phyloP scores from a whole-genome alignment of 2,797 vertebrate genomes.

The Pangasius djambal region DNA sequence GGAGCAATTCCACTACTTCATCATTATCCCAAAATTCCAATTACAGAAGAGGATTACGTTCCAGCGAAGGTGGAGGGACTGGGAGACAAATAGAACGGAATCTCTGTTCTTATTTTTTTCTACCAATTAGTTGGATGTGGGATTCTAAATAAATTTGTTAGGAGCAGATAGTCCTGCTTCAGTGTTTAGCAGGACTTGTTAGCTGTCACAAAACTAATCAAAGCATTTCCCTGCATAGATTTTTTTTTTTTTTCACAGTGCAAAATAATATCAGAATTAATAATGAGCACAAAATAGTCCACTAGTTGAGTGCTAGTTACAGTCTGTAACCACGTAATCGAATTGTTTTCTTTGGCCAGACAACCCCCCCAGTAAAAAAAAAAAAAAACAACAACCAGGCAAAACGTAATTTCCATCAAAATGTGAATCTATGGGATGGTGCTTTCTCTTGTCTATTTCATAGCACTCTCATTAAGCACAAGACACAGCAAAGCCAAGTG shows the following conservation, averaged over 20 bases:
- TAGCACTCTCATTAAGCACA: neutral
- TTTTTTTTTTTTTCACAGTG: neutral
- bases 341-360: neutral
- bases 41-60: conserved; percentile 28
- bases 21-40: conserved; percentile 28
- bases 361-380: neutral
- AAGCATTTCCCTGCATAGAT: neutral
- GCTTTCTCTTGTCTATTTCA: neutral
- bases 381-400: neutral
- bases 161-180: neutral
- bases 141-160: neutral
- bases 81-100: neutral
- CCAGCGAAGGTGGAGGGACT: neutral
- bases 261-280: neutral
- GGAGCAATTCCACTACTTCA: conserved; percentile 26
- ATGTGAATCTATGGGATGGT: neutral
- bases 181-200: neutral
- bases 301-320: neutral
- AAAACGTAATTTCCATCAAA: neutral
- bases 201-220: neutral
- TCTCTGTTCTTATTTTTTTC: neutral
- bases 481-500: neutral
- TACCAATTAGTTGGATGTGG: neutral
- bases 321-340: neutral
- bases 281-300: neutral